Percentiles rank a stretch among this genome's conserved stretches.
These are phyloP conservation scores for Polypedilum pembai DNA, from an alignment of 1,140 invertebrate species.

Conservation along the genomic window DNA sequence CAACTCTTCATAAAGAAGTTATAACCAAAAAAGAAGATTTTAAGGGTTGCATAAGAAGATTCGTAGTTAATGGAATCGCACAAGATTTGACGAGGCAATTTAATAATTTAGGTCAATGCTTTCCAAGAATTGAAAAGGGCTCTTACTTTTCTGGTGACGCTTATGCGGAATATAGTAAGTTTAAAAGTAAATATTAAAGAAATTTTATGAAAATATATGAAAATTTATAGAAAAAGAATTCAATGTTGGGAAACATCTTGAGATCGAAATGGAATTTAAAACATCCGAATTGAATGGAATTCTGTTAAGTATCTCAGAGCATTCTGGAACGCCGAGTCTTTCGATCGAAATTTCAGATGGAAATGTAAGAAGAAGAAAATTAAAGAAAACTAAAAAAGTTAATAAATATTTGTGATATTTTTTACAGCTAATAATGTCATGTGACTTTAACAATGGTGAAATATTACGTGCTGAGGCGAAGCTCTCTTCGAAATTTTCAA, in stretches of 20 bases:
- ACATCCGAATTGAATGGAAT: slow-evolving; percentile 75
- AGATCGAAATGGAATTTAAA: slow-evolving; percentile 74
- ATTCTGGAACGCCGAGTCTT: slow-evolving; percentile 54
- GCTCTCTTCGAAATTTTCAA: slow-evolving; percentile 54
- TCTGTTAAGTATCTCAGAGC: slow-evolving; percentile 62
- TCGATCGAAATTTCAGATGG: slow-evolving; percentile 71
- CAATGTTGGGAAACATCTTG: slow-evolving; percentile 57
- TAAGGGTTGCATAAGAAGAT: slow-evolving; percentile 71
- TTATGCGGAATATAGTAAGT: slow-evolving; percentile 72
- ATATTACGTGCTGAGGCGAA: slow-evolving; percentile 52
- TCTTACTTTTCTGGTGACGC: slow-evolving; percentile 79
- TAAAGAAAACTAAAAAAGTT: background rate
- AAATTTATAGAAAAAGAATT: slow-evolving; percentile 58
- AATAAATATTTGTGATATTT: background rate
- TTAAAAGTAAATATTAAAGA: slow-evolving; percentile 8
- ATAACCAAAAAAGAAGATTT: slow-evolving; percentile 65
- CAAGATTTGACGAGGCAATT: slow-evolving; percentile 65
- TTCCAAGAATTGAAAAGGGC: slow-evolving; percentile 73
- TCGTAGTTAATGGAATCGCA: slow-evolving; percentile 63
- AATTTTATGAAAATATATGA: slow-evolving; percentile 22
- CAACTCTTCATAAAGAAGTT: slow-evolving; percentile 39
- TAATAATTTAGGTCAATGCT: slow-evolving; percentile 77
- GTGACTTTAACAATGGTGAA: slow-evolving; percentile 57
- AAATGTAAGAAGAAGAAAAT: slow-evolving; percentile 49
- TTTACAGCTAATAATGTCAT: slow-evolving; percentile 57